These are phyloP conservation scores for Drosophila pseudoananassae DNA, from an alignment of 1,140 invertebrate species.

Conservation along the genomic window DNA sequence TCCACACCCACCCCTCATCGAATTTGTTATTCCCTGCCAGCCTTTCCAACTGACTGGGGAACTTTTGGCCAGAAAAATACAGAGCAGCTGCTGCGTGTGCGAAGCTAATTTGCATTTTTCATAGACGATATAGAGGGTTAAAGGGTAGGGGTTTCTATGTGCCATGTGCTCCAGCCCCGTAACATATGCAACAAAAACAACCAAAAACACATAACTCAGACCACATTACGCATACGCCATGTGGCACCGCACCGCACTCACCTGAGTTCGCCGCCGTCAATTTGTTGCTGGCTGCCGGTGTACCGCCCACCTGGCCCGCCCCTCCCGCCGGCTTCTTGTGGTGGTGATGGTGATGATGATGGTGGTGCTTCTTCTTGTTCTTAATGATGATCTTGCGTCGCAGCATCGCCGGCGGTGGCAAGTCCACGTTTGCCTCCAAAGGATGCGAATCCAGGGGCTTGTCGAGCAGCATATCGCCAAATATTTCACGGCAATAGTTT, in stretches of 20 bases:
- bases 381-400: slow-evolving; percentile 98
- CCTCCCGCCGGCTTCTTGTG: slow-evolving; percentile 81
- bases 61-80: slow-evolving; percentile 18
- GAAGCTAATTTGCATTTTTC: slow-evolving; percentile 70
- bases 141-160: slow-evolving; percentile 1
- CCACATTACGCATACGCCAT: slow-evolving; percentile 40
- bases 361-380: slow-evolving; percentile 98
- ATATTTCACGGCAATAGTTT: slow-evolving; percentile 97
- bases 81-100: slow-evolving; percentile 54
- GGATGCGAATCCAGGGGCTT: slow-evolving; percentile 93
- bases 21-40: slow-evolving; percentile 34
- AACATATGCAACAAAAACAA: slow-evolving; percentile 46
- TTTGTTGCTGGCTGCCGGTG: slow-evolving; percentile 69
- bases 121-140: slow-evolving; percentile 13
- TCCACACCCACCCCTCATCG: not conserved
- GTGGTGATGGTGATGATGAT: slow-evolving; percentile 89
- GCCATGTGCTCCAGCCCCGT: slow-evolving; percentile 26
- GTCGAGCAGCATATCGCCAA: slow-evolving; percentile 97
- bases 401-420: slow-evolving; percentile 94
- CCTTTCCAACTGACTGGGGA: slow-evolving; percentile 8
- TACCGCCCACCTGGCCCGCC: slow-evolving; percentile 37
- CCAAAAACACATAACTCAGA: slow-evolving; percentile 29
- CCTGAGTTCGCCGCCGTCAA: slow-evolving; percentile 80
- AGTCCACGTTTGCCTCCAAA: slow-evolving; percentile 90
- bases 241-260: slow-evolving; percentile 43